phyloP scores from a whole-genome alignment of 2,797 vertebrate genomes.

The Ambastaia sidthimunki region DNA sequence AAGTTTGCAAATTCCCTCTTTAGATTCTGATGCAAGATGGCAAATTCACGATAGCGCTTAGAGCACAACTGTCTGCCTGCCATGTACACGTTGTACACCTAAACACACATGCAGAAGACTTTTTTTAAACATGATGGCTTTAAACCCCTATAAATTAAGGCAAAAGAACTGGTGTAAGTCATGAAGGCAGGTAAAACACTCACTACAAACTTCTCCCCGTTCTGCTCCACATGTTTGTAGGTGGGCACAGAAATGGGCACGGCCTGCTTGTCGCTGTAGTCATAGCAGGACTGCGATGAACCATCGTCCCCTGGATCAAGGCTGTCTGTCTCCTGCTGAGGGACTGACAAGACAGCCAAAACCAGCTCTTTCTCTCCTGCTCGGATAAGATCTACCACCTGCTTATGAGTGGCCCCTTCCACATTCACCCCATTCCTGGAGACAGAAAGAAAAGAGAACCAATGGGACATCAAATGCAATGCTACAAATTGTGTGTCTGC shows the following conservation, averaged over 20 bases:
- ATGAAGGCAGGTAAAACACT: conserved; percentile 58
- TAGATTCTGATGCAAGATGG: conserved; percentile 94
- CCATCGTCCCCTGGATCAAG: conserved; percentile 91
- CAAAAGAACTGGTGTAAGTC: not conserved
- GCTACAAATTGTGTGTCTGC: not conserved
- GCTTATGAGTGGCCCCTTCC: conserved; percentile 96
- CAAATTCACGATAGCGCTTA: conserved; percentile 93
- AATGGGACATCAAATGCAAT: conserved; percentile 9
- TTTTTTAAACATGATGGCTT: not conserved
- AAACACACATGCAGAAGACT: conserved; percentile 13
- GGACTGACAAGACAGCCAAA: conserved; percentile 91
- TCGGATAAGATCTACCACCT: conserved; percentile 97
- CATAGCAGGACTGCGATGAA: conserved; percentile 91
- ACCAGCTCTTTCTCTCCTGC: conserved; percentile 92
- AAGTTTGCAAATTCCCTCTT: conserved; percentile 93
- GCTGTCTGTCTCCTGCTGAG: conserved; percentile 91
- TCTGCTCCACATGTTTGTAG: conserved; percentile 96
- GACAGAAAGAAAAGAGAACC: conserved; percentile 18
- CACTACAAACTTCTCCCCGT: conserved; percentile 95
- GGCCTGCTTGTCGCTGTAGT: conserved; percentile 96
- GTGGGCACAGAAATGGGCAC: conserved; percentile 97
- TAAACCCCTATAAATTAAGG: not conserved
- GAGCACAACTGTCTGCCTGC: conserved; percentile 94
- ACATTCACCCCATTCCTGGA: conserved; percentile 92
- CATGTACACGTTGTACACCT: conserved; percentile 97